A percentile compares a stretch with the other conserved stretches of the same genome.
These are phyloP conservation scores for Rhizoglyphus robini DNA, from an alignment of 1,140 invertebrate genomes.

Conservation along the genomic window DNA sequence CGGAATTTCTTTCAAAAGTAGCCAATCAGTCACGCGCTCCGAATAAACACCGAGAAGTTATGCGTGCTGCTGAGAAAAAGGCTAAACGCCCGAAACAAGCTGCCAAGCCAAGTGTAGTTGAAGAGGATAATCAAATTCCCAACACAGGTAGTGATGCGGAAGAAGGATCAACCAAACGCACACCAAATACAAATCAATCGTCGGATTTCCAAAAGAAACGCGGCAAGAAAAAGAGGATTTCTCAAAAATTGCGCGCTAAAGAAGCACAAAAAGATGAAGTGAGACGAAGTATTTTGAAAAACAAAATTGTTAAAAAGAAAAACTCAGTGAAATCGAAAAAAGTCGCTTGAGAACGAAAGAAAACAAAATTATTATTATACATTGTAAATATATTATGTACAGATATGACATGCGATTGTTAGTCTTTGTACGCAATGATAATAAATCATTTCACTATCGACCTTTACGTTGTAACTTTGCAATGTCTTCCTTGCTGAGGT, in stretches of 20 bases:
- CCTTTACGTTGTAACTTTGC: neutral
- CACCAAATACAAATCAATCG: neutral
- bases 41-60: too few relatives aligned
- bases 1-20: constrained; percentile 41
- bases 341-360: neutral
- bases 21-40: constrained; percentile 25
- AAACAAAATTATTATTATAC: neutral
- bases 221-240: neutral
- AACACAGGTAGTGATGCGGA: neutral
- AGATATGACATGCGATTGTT: too few relatives aligned
- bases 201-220: too few relatives aligned
- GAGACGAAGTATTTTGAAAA: neutral
- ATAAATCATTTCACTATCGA: too few relatives aligned
- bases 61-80: neutral
- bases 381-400: neutral
- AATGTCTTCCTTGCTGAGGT: constrained; percentile 16
- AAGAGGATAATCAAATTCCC: neutral
- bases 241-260: neutral
- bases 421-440: too few relatives aligned
- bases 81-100: neutral
- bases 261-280: neutral
- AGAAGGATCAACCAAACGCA: neutral
- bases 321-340: neutral
- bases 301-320: neutral
- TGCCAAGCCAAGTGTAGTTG: neutral